Percentiles rank a stretch among this genome's conserved stretches.
phyloP scores from a whole-genome alignment of 2,888 invertebrate species.

The Aspidiotus rigidus region DNA sequence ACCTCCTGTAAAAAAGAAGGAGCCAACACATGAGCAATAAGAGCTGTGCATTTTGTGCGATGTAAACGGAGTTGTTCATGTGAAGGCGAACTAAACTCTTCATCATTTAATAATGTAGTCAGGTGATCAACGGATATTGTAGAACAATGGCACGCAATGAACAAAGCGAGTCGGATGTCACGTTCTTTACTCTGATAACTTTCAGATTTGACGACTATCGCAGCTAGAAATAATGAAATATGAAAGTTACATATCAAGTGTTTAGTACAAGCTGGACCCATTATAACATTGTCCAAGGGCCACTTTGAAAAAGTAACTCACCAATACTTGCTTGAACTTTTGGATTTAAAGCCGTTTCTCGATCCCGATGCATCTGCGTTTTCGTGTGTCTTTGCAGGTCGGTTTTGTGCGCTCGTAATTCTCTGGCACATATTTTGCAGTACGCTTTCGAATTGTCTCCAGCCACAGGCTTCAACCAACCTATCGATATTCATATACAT shows the following conservation, averaged over 20 bases:
- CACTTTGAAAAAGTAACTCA: background rate
- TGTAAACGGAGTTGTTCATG: slow-evolving; percentile 35
- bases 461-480: background rate
- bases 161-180: slow-evolving; percentile 6
- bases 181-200: slow-evolving; percentile 13
- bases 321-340: slow-evolving; percentile 12
- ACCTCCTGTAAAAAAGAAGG: slow-evolving; percentile 35
- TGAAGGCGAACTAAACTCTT: slow-evolving; percentile 34
- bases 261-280: no score
- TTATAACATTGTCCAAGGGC: no score
- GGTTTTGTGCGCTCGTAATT: slow-evolving; percentile 12
- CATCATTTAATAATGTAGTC: slow-evolving; percentile 11
- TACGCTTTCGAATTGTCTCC: slow-evolving; percentile 6
- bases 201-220: no score
- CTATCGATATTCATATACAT: no score
- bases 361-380: background rate
- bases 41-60: slow-evolving; percentile 36
- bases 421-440: slow-evolving; percentile 13
- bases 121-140: slow-evolving; percentile 11
- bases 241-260: no score
- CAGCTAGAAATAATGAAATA: no score
- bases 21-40: slow-evolving; percentile 37
- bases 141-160: slow-evolving; percentile 14
- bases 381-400: slow-evolving; percentile 14
- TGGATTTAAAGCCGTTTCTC: slow-evolving; percentile 8